A percentile compares a stretch with the other conserved stretches of the same genome.
Conservation (phyloP, 2,113 vertebrate genomes). For the Gymnorhina tibicen region DNA sequence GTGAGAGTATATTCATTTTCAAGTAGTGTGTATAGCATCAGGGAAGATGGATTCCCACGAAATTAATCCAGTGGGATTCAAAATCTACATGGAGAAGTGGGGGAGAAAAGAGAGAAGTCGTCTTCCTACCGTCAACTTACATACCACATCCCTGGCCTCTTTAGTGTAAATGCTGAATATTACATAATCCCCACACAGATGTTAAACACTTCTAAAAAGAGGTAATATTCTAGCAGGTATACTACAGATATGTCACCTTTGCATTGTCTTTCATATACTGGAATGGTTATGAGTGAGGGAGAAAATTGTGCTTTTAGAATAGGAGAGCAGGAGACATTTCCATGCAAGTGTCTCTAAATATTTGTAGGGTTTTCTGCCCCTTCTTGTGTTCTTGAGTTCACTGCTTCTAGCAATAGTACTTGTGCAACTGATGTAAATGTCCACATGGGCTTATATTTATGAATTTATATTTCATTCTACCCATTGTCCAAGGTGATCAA, state of each 20-base stretch:
- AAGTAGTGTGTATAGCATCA: neutral
- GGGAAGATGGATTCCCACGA: neutral
- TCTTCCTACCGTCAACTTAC: neutral
- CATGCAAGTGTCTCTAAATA: neutral
- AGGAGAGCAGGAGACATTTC: neutral
- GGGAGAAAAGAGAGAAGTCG: neutral
- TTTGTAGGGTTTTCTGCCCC: neutral
- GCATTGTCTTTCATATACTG: neutral
- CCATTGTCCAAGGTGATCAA: neutral
- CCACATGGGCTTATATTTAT: neutral
- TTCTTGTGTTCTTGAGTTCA: neutral
- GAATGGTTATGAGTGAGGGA: neutral
- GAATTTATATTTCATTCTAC: neutral
- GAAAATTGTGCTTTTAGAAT: neutral
- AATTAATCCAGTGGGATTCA: neutral
- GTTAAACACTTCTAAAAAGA: neutral
- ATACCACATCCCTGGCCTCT: neutral
- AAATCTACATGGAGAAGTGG: neutral
- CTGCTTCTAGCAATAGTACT: neutral
- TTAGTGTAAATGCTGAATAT: neutral
- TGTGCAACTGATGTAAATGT: neutral
- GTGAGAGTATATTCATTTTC: neutral
- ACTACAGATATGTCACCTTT: neutral
- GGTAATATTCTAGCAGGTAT: neutral
- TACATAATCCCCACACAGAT: accelerated